Base-by-base conservation (phyloP, 2,888 invertebrate genomes). In the Spatulosminthurus flaviceps region DNA sequence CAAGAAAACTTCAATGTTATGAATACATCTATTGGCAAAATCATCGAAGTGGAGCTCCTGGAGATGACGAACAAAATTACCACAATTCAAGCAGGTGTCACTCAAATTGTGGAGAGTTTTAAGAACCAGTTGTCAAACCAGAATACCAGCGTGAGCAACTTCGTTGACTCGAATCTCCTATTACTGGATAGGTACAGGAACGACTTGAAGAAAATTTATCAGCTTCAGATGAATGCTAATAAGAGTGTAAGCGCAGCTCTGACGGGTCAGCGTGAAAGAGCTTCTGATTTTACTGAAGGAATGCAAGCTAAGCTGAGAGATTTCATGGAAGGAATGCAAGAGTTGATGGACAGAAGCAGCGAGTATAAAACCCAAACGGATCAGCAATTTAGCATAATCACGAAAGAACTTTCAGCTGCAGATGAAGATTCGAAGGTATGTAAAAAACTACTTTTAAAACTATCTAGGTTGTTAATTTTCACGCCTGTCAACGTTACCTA, bases 101-200 rank as follows among this genome's bases (percentile, higher is more conserved):
- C 87, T 82, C 82, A 86, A 70, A 86, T 87, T 60, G 85, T 87
- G 41, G 78, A 81, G 24, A 83, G 84, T 69, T 83, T 86, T 64
- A 82, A 81, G 9, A 80, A 82, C 16, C 84, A 84, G 71, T 83
- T 86, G 22, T 80, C 83, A 11, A 86, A 87, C 69, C 83, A 88
- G 21, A 86, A 86, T 43, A 84, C 84, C 5, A 87, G 87, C 78
- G 82, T 88, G 16, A 60, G 24, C 28, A 1, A 26, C 21, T 29
- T 60, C n/a, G 73, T 73, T 0, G 43, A 21, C 42, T 28, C 16
- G 13, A 73, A 24, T 21, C 60, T 73, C 16, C 60, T 29, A 22
- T 5, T 43, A n/a, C n/a, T 73, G 1, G 43, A 51, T 29, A 73
- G 60, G 19, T 43, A 60, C 24, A 22, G 43, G 28, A 73, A 73